Evolutionary conservation across 2,113 vertebrate species (phyloP).

Genomic region (Lates calcarifer): DNA sequence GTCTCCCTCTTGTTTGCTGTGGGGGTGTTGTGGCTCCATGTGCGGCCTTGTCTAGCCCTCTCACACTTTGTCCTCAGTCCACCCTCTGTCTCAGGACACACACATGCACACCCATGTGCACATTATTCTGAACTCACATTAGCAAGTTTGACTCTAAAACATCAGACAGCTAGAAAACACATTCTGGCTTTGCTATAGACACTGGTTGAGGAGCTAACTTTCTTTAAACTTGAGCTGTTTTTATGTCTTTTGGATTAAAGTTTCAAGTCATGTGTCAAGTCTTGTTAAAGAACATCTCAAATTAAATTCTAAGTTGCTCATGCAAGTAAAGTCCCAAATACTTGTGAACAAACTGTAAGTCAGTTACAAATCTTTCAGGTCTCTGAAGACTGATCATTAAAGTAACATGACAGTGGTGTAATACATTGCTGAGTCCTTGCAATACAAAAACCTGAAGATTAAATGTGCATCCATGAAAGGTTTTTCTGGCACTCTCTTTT

Average conservation of each 20-base stretch:
- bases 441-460: not conserved
- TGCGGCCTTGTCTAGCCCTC: slow-evolving; percentile 53
- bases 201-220: not conserved
- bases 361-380: not conserved
- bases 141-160: slow-evolving; percentile 8
- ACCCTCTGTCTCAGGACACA: slow-evolving; percentile 49
- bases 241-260: not conserved
- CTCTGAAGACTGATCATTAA: not conserved
- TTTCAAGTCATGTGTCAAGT: not conserved
- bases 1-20: slow-evolving; percentile 69
- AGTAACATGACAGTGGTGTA: not conserved
- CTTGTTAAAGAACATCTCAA: not conserved
- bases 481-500: not conserved
- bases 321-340: not conserved
- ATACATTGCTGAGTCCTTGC: not conserved
- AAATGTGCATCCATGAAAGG: not conserved
- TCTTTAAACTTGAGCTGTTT: not conserved
- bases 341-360: slow-evolving; percentile 7
- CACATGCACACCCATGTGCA: slow-evolving; percentile 34
- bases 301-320: not conserved
- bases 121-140: slow-evolving; percentile 13
- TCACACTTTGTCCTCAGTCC: slow-evolving; percentile 60
- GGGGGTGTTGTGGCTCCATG: slow-evolving; percentile 75
- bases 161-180: not conserved
- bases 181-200: not conserved